Evolutionary conservation across 2,888 invertebrate genomes (phyloP).

Genomic region (Bibio marci): DNA sequence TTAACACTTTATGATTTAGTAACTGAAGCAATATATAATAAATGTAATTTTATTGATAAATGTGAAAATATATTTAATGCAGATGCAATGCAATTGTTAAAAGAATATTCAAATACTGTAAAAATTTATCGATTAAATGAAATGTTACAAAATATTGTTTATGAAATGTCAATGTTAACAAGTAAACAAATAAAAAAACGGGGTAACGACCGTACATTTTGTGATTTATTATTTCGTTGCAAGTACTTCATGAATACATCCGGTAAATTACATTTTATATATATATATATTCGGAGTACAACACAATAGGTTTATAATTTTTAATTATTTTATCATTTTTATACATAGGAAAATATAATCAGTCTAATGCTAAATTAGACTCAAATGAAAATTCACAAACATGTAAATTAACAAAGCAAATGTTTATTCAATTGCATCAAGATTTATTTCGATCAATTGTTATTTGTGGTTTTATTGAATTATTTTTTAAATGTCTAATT

Average conservation of each 20-base stretch:
- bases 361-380: too few relatives aligned
- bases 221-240: slow-evolving; percentile 3
- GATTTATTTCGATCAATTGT: slow-evolving; percentile 22
- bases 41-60: slow-evolving; percentile 10
- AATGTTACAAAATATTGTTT: background rate
- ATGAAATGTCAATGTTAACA: background rate
- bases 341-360: too few relatives aligned
- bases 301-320: too few relatives aligned
- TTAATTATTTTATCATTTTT: too few relatives aligned
- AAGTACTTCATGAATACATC: slow-evolving; percentile 1
- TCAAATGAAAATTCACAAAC: background rate
- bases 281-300: too few relatives aligned
- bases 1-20: slow-evolving; percentile 20
- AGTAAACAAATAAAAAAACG: background rate
- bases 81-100: background rate
- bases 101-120: background rate
- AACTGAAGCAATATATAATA: slow-evolving; percentile 15
- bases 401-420: background rate
- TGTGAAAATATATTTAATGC: background rate
- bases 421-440: slow-evolving; percentile 18
- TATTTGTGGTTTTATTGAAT: slow-evolving; percentile 20
- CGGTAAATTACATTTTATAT: background rate
- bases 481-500: slow-evolving; percentile 19
- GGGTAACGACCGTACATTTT: background rate
- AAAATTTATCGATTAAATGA: too few relatives aligned